These are phyloP conservation scores for Hypsopygia costalis DNA, from an alignment of 2,888 invertebrate species.

Conservation along the genomic window DNA sequence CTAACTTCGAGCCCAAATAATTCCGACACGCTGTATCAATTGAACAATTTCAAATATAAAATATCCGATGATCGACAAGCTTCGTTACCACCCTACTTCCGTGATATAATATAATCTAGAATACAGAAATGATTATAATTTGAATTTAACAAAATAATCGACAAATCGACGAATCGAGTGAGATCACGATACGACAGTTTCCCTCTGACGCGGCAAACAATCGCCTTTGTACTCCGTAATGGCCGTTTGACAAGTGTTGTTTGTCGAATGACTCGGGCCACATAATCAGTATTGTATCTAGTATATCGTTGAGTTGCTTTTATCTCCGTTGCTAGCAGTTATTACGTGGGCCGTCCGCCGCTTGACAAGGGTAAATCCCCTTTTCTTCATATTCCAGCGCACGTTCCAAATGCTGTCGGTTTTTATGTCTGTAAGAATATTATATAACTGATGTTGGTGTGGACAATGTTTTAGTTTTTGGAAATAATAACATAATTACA, in stretches of 20 bases:
- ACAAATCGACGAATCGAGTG: too few relatives aligned
- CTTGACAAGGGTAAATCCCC: constrained; percentile 75
- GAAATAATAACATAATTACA: constrained; percentile 20
- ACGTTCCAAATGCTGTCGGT: constrained; percentile 27
- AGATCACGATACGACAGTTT: too few relatives aligned
- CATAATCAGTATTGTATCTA: constrained; percentile 23
- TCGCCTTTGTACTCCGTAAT: not conserved
- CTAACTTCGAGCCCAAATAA: too few relatives aligned
- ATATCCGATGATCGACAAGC: too few relatives aligned
- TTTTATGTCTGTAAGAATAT: constrained; percentile 40
- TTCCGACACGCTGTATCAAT: too few relatives aligned
- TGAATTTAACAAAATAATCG: too few relatives aligned
- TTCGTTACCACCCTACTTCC: too few relatives aligned
- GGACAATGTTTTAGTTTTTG: constrained; percentile 27
- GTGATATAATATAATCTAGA: too few relatives aligned
- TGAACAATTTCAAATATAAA: too few relatives aligned
- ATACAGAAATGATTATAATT: too few relatives aligned
- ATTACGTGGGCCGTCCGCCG: constrained; percentile 56
- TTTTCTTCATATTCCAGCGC: constrained; percentile 59
- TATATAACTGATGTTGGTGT: constrained; percentile 28
- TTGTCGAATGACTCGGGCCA: constrained; percentile 5
- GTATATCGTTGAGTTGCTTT: constrained; percentile 45
- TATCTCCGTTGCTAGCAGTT: constrained; percentile 55
- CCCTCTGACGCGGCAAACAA: not conserved
- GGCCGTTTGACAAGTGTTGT: not conserved